phyloP scores from a whole-genome alignment of 2,797 vertebrate species.

The Nyctibius grandis region DNA sequence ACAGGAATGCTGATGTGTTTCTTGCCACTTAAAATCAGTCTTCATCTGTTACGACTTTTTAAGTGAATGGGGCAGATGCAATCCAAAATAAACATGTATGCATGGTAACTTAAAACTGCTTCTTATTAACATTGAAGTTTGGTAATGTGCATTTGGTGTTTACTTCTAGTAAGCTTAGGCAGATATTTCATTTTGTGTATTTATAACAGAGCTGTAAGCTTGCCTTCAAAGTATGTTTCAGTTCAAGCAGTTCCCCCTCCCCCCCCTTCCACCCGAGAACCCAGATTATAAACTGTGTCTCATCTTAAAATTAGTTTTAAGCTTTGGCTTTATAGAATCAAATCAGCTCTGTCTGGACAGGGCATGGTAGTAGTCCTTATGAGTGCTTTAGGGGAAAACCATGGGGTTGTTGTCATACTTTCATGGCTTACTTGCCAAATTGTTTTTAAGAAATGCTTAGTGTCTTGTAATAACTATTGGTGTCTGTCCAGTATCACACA shows the following conservation, averaged over 20 bases:
- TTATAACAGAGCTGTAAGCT: background rate
- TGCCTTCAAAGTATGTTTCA: background rate
- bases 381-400: background rate
- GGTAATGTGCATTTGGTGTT: background rate
- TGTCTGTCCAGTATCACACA: background rate
- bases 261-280: background rate
- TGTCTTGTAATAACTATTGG: background rate
- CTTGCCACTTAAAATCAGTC: background rate
- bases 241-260: background rate
- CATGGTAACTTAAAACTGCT: background rate
- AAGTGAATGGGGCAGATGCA: background rate
- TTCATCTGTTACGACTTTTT: background rate
- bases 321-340: background rate
- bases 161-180: background rate
- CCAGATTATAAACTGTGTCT: background rate
- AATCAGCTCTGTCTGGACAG: background rate
- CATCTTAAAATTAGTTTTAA: background rate
- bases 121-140: background rate
- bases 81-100: background rate
- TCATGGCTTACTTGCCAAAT: background rate
- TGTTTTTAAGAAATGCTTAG: background rate
- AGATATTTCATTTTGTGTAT: background rate
- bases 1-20: background rate
- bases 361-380: background rate
- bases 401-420: background rate